phyloP scores from a whole-genome alignment of 2,797 vertebrate genomes.

The Chrosomus eos region DNA sequence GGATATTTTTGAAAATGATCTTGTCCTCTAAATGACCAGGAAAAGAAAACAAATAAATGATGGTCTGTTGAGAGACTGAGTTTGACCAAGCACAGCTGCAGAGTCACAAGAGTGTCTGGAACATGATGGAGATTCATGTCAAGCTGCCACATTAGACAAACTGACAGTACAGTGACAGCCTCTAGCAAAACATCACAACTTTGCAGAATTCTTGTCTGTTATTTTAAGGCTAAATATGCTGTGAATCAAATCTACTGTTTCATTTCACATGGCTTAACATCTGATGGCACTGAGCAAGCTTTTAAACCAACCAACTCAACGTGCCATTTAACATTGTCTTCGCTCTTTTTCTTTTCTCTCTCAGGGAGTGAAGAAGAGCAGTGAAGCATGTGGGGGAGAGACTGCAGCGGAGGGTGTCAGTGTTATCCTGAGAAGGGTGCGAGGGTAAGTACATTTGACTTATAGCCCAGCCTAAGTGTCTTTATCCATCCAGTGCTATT shows the following conservation, averaged over 20 bases:
- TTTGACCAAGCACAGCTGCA: constrained; percentile 27
- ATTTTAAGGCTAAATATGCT: constrained; percentile 12
- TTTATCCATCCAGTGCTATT: background rate
- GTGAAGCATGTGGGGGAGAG: constrained; percentile 90
- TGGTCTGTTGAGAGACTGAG: constrained; percentile 8
- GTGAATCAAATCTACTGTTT: background rate
- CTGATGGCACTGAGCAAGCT: background rate
- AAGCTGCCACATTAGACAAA: constrained; percentile 14
- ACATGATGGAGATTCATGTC: background rate
- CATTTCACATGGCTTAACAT: background rate
- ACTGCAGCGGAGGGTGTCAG: constrained; percentile 93
- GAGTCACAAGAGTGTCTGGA: background rate
- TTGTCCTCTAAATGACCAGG: background rate
- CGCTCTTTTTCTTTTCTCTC: constrained; percentile 55
- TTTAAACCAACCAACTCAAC: background rate
- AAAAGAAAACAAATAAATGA: background rate
- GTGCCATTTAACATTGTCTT: background rate
- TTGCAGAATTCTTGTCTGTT: constrained; percentile 4
- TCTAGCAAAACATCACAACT: background rate
- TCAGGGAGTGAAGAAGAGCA: constrained; percentile 91
- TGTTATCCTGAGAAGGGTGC: constrained; percentile 97
- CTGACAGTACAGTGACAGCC: background rate
- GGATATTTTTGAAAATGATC: background rate
- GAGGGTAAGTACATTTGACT: constrained; percentile 82
- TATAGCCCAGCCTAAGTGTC: background rate